Evolutionary conservation across 1,140 invertebrate species (phyloP).

Genomic region (Euura lappo): DNA sequence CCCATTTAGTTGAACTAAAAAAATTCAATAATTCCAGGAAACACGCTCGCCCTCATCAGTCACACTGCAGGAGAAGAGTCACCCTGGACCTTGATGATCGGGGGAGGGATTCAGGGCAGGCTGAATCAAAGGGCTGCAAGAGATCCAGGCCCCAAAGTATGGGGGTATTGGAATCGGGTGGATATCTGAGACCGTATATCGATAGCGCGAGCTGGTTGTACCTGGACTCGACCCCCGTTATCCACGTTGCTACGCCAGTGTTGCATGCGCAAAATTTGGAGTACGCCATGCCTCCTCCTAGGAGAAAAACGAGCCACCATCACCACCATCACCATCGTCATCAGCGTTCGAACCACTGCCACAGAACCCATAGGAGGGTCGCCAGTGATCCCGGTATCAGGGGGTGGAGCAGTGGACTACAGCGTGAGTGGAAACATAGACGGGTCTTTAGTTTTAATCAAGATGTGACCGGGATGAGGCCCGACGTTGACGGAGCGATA

Average conservation of each 20-base stretch:
- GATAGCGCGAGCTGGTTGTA: constrained; percentile 51
- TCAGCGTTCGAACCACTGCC: constrained; percentile 24
- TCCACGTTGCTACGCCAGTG: constrained; percentile 20
- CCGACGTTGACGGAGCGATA: constrained; percentile 21
- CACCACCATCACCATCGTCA: constrained; percentile 30
- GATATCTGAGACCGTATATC: constrained; percentile 35
- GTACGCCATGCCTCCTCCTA: constrained; percentile 35
- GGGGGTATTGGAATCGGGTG: constrained; percentile 21
- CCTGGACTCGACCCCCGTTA: constrained; percentile 38
- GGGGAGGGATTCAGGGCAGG: constrained; percentile 18
- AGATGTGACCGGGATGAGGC: constrained; percentile 19
- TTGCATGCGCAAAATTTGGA: constrained; percentile 30
- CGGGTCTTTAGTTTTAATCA: constrained; percentile 38
- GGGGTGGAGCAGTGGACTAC: constrained; percentile 21
- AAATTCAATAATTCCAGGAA: constrained; percentile 18
- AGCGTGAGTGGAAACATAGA: constrained; percentile 22
- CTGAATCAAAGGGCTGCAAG: constrained; percentile 9
- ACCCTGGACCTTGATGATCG: constrained; percentile 25
- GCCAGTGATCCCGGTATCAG: constrained; percentile 41
- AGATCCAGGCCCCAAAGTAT: constrained; percentile 9
- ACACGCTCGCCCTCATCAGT: constrained; percentile 22
- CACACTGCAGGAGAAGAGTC: constrained; percentile 25
- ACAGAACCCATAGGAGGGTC: constrained; percentile 37
- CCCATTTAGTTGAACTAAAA: too few relatives aligned
- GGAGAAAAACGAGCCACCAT: constrained; percentile 31